Evolutionary conservation across 2,113 vertebrate species (phyloP).

Genomic region (Pipa parva): DNA sequence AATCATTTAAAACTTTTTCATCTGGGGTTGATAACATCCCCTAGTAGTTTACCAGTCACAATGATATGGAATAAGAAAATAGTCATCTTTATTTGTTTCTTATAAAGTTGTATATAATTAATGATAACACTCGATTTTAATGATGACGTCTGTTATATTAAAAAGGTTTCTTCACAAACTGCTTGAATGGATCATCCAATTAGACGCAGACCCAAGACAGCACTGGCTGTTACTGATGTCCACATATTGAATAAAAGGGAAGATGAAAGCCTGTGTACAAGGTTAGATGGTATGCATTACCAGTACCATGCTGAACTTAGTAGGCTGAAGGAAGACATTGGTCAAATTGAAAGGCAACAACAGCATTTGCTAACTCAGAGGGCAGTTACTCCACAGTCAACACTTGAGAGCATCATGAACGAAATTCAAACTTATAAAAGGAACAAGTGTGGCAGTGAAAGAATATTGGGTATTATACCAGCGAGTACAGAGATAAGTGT

Average conservation of each 20-base stretch:
- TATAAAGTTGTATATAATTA: not conserved
- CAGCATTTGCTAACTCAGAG: slow-evolving; percentile 52
- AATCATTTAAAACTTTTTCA: too few species aligned
- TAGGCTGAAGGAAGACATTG: slow-evolving; percentile 51
- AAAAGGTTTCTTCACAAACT: not conserved
- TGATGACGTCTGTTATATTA: not conserved
- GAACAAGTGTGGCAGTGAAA: not conserved
- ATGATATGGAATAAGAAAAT: too few species aligned
- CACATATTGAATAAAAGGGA: slow-evolving; percentile 58
- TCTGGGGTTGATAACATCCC: too few species aligned
- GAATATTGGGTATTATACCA: not conserved
- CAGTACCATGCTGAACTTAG: slow-evolving; percentile 50
- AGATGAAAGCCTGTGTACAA: slow-evolving; percentile 52
- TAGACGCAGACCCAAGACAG: slow-evolving; percentile 29
- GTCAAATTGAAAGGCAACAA: slow-evolving; percentile 47
- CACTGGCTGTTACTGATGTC: slow-evolving; percentile 43
- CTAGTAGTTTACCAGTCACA: too few species aligned
- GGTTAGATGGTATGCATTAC: slow-evolving; percentile 54
- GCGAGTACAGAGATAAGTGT: slow-evolving; percentile 5
- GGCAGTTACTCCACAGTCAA: slow-evolving; percentile 58
- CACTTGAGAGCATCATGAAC: slow-evolving; percentile 58
- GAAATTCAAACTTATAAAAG: slow-evolving; percentile 46
- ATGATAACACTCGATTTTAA: not conserved
- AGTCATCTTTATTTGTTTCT: too few species aligned
- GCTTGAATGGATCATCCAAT: slow-evolving; percentile 6